Evolutionary conservation across 2,888 invertebrate species (phyloP), one percentile per base, ranked within the genome.

Genomic region (Formica aserva): DNA sequence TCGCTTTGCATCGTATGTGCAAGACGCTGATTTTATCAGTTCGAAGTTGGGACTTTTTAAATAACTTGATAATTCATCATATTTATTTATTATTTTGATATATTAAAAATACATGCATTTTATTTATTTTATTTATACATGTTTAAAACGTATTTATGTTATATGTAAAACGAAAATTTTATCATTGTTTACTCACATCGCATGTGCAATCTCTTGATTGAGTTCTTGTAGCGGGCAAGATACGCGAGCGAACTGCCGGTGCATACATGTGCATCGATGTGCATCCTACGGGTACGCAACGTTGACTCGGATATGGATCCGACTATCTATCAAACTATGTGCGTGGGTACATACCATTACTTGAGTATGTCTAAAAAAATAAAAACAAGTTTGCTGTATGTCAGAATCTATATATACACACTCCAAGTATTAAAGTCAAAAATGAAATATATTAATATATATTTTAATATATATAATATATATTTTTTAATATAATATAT

Each of bases 291-390:
- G 69, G 75, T 88, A 88, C 84, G 88, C 87, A 88, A 85, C 88
- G 86, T 86, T 91, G 92, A 91, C 89, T 90, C 92, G 91, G 92
- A 90, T 89, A 88, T 88, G 89, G 85, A 85, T 87, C 87, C 82
- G 62, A 84, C 85, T 85, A 81, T 89, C 88, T 90, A 88, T 87
- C 86, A 85, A 85, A 87, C 85, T 86, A 83, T 86, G 32, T 62
- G 57, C 78, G 83, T 71, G 83, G 76, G 87, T 86, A 84, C 85
- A 85, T 86, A 84, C 83, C 78, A 77, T 71, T 78, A 63, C 62
- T 84, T 77, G 85, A 86, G 74, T 87, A 52, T 26, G 65, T 76
- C 3, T 52, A 38, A 48, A 82, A 76, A 84, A 85, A 78, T 63
- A 88, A 84, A 81, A 87, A 85, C 45, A 8, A 66, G 13, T 67